Conservation (phyloP, 2,797 vertebrate species). For the Sternarchorhynchus goeldii region DNA sequence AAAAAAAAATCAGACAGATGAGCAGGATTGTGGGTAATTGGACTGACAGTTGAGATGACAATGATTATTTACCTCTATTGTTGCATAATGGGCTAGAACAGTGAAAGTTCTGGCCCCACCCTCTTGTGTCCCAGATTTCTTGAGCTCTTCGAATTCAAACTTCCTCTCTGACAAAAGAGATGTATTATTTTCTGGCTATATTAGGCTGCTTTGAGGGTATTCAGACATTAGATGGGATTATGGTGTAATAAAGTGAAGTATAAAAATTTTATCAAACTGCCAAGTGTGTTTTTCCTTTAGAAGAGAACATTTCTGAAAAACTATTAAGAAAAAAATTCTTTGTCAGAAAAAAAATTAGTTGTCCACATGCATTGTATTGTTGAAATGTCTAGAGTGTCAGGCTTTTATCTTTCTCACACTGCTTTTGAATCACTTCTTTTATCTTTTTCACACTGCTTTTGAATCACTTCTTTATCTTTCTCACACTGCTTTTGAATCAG, state of each 20-base stretch:
- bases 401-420: background rate
- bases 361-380: too few species aligned
- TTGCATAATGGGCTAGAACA: conserved; percentile 82
- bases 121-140: conserved; percentile 70
- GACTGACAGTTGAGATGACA: conserved; percentile 83
- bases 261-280: too few species aligned
- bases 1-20: conserved; percentile 54
- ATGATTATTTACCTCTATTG: conserved; percentile 89
- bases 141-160: conserved; percentile 76
- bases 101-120: conserved; percentile 79
- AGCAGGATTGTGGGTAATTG: conserved; percentile 75
- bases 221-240: too few species aligned
- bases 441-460: too few species aligned
- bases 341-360: too few species aligned
- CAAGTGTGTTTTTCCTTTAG: too few species aligned
- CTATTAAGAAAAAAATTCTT: too few species aligned
- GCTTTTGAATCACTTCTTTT: too few species aligned
- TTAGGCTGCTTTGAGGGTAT: too few species aligned
- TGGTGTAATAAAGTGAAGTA: too few species aligned
- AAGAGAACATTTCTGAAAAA: too few species aligned
- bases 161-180: conserved; percentile 75
- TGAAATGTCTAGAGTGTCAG: background rate
- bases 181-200: conserved; percentile 43
- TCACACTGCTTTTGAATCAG: too few species aligned
- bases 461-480: background rate